A percentile compares a stretch with the other conserved stretches of the same genome.
Conservation (phyloP, 2,113 vertebrate species). For the Pseudopodoces humilis region DNA sequence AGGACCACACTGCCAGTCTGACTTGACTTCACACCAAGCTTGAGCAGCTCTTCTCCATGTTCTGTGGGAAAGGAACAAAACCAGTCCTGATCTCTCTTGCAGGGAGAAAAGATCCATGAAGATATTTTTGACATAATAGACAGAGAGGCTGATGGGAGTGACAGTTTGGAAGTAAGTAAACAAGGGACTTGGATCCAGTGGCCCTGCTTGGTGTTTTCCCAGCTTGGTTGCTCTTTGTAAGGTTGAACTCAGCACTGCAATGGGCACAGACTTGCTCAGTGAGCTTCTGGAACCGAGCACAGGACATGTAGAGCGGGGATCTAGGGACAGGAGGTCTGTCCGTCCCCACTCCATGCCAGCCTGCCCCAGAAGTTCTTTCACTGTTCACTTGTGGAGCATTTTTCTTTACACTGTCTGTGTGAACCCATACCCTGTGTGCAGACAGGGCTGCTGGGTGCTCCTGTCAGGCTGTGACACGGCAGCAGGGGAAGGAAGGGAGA, state of each 20-base stretch:
- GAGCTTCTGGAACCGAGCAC: not conserved
- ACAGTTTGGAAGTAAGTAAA: conserved; percentile 92
- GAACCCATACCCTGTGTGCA: not conserved
- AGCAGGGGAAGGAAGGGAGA: not conserved
- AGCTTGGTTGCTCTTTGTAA: not conserved
- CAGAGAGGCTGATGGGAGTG: conserved; percentile 96
- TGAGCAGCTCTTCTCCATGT: not conserved
- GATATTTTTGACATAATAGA: conserved; percentile 99
- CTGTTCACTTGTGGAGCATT: not conserved
- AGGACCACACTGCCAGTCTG: not conserved
- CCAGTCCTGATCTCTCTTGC: not conserved
- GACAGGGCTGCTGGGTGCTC: not conserved
- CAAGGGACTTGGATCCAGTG: fast-evolving
- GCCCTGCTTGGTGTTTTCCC: not conserved
- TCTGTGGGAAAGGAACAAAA: not conserved
- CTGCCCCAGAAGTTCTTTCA: not conserved
- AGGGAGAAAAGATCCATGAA: conserved; percentile 99
- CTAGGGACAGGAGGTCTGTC: not conserved
- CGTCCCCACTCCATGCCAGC: not conserved
- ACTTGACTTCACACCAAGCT: not conserved
- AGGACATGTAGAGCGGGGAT: not conserved
- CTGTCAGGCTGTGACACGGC: not conserved
- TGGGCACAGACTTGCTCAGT: not conserved
- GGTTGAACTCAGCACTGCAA: not conserved
- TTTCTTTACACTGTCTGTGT: not conserved